These are phyloP conservation scores for Nematopogon swammerdamellus DNA, from an alignment of 2,888 invertebrate species.

Conservation along the genomic window DNA sequence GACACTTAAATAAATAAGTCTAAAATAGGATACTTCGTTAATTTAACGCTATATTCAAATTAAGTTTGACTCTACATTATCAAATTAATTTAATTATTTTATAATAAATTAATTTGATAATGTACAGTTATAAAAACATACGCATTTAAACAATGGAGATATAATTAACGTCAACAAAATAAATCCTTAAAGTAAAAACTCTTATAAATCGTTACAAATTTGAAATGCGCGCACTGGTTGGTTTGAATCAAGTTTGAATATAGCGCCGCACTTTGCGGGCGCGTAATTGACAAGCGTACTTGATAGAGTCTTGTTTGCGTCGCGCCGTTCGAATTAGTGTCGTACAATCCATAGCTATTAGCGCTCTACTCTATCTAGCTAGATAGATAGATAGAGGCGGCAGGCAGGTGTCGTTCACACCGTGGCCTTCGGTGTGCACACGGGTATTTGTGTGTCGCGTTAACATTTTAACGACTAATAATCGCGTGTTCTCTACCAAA, in stretches of 20 bases:
- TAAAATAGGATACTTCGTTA: too few relatives aligned
- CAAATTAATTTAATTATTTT: too few relatives aligned
- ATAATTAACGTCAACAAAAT: too few relatives aligned
- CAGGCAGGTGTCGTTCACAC: slow-evolving; percentile 59
- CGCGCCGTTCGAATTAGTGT: slow-evolving; percentile 42
- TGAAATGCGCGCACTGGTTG: not conserved
- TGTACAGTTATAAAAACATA: too few relatives aligned
- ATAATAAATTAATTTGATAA: too few relatives aligned
- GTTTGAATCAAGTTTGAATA: not conserved
- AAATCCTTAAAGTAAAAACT: too few relatives aligned
- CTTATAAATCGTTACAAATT: too few relatives aligned
- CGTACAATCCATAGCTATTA: slow-evolving; percentile 49
- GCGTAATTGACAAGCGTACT: not conserved
- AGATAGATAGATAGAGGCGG: slow-evolving; percentile 4
- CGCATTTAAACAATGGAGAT: too few relatives aligned
- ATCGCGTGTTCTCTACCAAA: not conserved
- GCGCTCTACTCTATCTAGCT: not conserved
- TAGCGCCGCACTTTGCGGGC: not conserved
- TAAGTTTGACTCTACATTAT: too few relatives aligned
- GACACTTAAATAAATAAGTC: too few relatives aligned
- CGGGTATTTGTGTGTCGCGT: slow-evolving; percentile 34
- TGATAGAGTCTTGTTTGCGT: not conserved
- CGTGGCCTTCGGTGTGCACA: slow-evolving; percentile 30
- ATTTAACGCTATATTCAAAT: too few relatives aligned
- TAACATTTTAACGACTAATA: not conserved